Conservation (phyloP, 2,888 invertebrate genomes). For the Operophtera brumata region DNA sequence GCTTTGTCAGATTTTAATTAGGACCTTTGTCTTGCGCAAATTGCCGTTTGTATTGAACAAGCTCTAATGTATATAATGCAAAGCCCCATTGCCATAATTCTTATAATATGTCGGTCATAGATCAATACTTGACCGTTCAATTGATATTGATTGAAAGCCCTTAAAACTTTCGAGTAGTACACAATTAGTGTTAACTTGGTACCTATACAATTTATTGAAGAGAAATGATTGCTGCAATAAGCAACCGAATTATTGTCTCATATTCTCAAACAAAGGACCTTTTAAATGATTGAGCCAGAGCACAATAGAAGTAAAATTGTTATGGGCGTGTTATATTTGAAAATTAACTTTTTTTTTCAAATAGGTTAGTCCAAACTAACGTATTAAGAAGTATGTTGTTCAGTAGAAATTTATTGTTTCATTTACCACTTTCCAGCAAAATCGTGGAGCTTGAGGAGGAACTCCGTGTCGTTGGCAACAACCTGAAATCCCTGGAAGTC, state of each 20-base stretch:
- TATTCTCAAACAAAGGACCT: too few species aligned
- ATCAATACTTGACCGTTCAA: constrained; percentile 39
- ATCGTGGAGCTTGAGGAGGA: constrained; percentile 99
- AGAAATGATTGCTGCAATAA: too few species aligned
- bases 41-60: constrained; percentile 15
- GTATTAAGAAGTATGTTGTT: constrained; percentile 9
- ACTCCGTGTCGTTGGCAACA: constrained; percentile 99
- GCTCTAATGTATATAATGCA: neutral
- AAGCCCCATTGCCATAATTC: constrained; percentile 30
- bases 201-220: constrained; percentile 6
- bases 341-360: neutral
- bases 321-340: neutral
- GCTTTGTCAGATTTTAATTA: neutral
- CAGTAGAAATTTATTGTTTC: constrained; percentile 61
- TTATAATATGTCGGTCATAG: constrained; percentile 52
- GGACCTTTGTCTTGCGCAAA: constrained; percentile 18
- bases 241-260: too few species aligned
- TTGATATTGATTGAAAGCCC: constrained; percentile 47
- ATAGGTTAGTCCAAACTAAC: neutral
- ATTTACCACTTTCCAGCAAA: constrained; percentile 85
- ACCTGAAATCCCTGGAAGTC: constrained; percentile 99
- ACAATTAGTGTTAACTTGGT: neutral
- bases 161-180: constrained; percentile 32
- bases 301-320: too few species aligned
- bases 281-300: too few species aligned